These are phyloP conservation scores for Chironomus striatipennis DNA, from an alignment of 1,140 invertebrate species.

Conservation along the genomic window DNA sequence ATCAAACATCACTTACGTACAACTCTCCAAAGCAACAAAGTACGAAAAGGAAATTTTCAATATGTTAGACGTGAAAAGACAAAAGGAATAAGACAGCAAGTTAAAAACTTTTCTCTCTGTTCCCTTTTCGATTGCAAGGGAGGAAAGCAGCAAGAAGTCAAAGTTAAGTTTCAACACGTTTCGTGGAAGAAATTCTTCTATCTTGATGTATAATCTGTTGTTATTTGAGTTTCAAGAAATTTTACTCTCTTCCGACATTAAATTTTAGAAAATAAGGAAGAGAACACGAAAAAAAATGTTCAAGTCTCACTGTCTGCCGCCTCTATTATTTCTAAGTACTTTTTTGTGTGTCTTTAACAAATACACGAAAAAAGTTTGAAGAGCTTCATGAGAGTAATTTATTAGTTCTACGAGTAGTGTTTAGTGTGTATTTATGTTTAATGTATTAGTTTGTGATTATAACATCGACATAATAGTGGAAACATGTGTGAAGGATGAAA, in stretches of 20 bases:
- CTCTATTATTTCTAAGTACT: not conserved
- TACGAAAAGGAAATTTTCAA: too few relatives aligned
- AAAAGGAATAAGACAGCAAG: not conserved
- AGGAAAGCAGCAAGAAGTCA: not conserved
- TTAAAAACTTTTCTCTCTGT: slow-evolving; percentile 4
- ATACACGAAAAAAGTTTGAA: slow-evolving; percentile 11
- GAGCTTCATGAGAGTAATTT: slow-evolving; percentile 11
- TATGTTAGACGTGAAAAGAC: not conserved
- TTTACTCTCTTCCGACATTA: not conserved
- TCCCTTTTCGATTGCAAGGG: not conserved
- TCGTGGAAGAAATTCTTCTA: not conserved
- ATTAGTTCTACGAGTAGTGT: not conserved
- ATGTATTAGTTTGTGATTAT: slow-evolving; percentile 2
- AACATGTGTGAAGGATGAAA: not conserved
- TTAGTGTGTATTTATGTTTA: not conserved
- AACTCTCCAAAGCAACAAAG: too few relatives aligned
- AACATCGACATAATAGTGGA: not conserved
- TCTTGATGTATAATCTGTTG: not conserved
- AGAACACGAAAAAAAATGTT: not conserved
- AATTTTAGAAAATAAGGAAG: not conserved
- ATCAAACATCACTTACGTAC: too few relatives aligned
- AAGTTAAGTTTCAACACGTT: slow-evolving; percentile 19
- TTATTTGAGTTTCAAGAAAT: not conserved
- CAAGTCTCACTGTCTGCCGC: not conserved
- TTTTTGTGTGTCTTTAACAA: not conserved